Percentiles rank a stretch among this genome's conserved stretches.
Conservation (phyloP, 2,888 invertebrate species). For the Ectobius pallidus region DNA sequence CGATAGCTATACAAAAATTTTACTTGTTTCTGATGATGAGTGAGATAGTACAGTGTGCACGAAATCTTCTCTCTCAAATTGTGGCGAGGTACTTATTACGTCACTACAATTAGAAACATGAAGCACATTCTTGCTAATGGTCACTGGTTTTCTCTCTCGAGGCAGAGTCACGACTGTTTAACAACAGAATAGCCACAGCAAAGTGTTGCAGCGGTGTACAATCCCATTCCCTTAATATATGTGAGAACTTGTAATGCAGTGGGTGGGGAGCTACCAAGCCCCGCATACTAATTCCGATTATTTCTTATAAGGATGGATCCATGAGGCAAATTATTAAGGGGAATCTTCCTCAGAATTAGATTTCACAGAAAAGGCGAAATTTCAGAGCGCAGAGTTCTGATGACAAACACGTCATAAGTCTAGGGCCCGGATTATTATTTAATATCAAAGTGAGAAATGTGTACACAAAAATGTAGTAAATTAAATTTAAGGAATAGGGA, state of each 20-base stretch:
- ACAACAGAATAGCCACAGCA: constrained; percentile 13
- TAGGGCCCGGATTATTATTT: too few relatives aligned
- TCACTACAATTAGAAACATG: constrained; percentile 20
- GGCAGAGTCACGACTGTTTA: constrained; percentile 29
- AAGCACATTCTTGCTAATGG: constrained; percentile 22
- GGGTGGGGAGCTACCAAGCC: too few relatives aligned
- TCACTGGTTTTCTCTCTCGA: constrained; percentile 28
- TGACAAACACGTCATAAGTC: too few relatives aligned
- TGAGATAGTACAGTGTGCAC: constrained; percentile 7
- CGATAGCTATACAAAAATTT: background rate
- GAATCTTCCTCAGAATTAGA: too few relatives aligned
- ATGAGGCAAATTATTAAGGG: too few relatives aligned
- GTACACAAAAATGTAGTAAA: too few relatives aligned
- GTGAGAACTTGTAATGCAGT: constrained; percentile 21
- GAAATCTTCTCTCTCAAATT: constrained; percentile 25
- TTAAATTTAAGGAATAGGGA: too few relatives aligned
- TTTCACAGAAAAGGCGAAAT: too few relatives aligned
- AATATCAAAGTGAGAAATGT: too few relatives aligned
- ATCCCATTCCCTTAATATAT: constrained; percentile 19
- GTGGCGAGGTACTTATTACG: constrained; percentile 29
- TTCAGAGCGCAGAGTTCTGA: too few relatives aligned
- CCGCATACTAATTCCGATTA: too few relatives aligned
- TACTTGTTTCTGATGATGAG: background rate
- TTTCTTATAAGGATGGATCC: too few relatives aligned
- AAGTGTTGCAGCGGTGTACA: background rate